Evolutionary conservation across 2,797 vertebrate species (phyloP), one percentile per base, ranked within the genome.

Genomic region (Platalea minor): DNA sequence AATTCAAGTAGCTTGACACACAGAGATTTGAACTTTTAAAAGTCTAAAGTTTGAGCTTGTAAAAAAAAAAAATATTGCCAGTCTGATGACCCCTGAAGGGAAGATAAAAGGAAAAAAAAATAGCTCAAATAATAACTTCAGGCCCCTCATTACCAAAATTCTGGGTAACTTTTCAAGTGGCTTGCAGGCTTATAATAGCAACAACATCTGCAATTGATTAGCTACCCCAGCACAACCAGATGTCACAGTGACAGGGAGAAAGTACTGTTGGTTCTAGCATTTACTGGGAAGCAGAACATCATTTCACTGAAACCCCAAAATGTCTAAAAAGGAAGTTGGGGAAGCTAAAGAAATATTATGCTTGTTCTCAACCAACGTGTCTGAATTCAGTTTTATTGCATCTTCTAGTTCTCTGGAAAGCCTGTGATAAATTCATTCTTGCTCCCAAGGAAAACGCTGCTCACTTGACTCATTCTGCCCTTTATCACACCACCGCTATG

Each of bases 121-220:
- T 17, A 57, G 37, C 83, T 93, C 63, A 82, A 97, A 84, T 90
- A 94, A 94, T 92, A 95, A 97, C 94, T 97, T 86, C 80, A 93
- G 96, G 96, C 84, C 76, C 83, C 93, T 97, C 88, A 94, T 96
- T 97, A 96, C 83, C 87, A 88, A 96, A 97, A 90, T 91, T 79
- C 83, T 45, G 64, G 67, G 61, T 84, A 94, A 94, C 89, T 94
- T 97, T 94, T 95, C 80, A 73, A 91, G 96, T 95, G 94, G 89
- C 86, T 91, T 61, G 92, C 72, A 86, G 95, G 92, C 93, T 89
- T 87, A 79, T 92, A 59, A 92, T 87, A 97, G 96, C 77, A 68
- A 56, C 39, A 39, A 39, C 0, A 53, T 63, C 98, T 97, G 96
- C 56, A 85, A 87, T 64, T 91, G 85, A 96, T 98, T 91, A 97